Evolutionary conservation across 2,113 vertebrate species (phyloP).

Genomic region (Clupea harengus): DNA sequence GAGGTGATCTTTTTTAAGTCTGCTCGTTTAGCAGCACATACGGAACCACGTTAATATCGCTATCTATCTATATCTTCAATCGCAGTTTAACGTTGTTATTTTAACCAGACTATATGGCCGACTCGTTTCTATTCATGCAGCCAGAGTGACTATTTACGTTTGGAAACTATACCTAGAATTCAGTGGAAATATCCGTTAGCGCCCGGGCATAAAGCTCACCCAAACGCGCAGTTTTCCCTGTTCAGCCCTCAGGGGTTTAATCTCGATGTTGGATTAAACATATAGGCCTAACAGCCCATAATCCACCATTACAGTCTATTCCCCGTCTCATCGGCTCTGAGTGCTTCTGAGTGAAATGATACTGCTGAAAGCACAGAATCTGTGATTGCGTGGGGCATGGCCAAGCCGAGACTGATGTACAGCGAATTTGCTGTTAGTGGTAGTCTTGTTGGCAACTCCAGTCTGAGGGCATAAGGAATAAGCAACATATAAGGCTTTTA

Average conservation of each 20-base stretch:
- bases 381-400: neutral
- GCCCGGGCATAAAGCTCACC: neutral
- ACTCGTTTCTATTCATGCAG: no score
- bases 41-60: no score
- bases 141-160: no score
- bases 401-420: neutral
- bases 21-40: neutral
- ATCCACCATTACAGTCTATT: constrained; percentile 18
- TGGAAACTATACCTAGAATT: no score
- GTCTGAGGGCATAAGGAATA: neutral
- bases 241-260: neutral
- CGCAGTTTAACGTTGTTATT: no score
- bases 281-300: neutral
- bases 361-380: neutral
- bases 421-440: neutral
- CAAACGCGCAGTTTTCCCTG: neutral
- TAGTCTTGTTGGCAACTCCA: neutral
- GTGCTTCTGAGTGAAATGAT: constrained; percentile 9
- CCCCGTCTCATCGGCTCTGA: neutral
- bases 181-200: no score
- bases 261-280: constrained; percentile 20
- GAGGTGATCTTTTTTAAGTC: neutral
- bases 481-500: neutral
- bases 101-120: no score
- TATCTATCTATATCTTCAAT: no score